phyloP scores from a whole-genome alignment of 1,140 invertebrate species.

The Halyomorpha halys region DNA sequence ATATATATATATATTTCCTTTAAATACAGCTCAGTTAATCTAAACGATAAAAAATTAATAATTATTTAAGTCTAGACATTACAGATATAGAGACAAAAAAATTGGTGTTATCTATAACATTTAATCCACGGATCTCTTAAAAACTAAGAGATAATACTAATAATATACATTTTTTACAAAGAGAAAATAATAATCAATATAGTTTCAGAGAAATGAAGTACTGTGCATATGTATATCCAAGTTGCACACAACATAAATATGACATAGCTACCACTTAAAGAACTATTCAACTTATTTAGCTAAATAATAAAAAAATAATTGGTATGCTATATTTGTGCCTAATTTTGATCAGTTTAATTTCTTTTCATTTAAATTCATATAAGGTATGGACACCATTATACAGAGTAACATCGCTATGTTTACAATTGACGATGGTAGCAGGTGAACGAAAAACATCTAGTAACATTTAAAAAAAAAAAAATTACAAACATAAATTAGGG shows the following conservation, averaged over 20 bases:
- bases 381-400: too few species aligned
- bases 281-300: constrained; percentile 4
- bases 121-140: constrained; percentile 12
- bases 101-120: constrained; percentile 24
- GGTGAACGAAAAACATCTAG: neutral
- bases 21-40: constrained; percentile 17
- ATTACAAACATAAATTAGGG: neutral
- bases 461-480: neutral
- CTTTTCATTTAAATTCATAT: too few species aligned
- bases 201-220: neutral
- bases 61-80: neutral
- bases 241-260: constrained; percentile 3
- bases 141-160: constrained; percentile 3
- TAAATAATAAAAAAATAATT: constrained; percentile 18
- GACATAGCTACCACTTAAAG: constrained; percentile 1
- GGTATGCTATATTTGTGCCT: constrained; percentile 13
- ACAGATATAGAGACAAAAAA: constrained; percentile 16
- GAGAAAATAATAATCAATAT: neutral
- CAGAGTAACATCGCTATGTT: constrained; percentile 14
- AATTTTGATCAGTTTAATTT: constrained; percentile 14
- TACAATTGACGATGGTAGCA: constrained; percentile 4
- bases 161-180: constrained; percentile 6
- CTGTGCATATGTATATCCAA: neutral
- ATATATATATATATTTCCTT: constrained; percentile 8
- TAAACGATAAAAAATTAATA: constrained; percentile 1